These are phyloP conservation scores for Glossosoma conforme DNA, from an alignment of 1,140 invertebrate genomes.

Conservation along the genomic window DNA sequence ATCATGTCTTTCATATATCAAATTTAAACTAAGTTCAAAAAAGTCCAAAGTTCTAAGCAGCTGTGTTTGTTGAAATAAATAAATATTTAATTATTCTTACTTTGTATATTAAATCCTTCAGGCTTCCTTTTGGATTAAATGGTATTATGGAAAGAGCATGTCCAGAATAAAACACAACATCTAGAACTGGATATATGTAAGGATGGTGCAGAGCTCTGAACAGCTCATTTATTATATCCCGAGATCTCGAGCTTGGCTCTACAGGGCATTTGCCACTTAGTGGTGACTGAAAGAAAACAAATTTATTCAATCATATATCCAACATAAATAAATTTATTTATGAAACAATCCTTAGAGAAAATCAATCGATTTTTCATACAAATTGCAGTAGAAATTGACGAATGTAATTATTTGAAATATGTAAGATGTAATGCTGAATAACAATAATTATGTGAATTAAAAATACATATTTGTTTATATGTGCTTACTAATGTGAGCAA, in stretches of 20 bases:
- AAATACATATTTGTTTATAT: conserved; percentile 2
- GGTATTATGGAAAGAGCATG: conserved; percentile 72
- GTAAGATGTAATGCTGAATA: no score
- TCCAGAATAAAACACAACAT: conserved; percentile 61
- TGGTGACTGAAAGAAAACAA: conserved; percentile 38
- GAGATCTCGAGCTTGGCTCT: conserved; percentile 45
- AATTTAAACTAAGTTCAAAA: no score
- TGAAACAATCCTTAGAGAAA: no score
- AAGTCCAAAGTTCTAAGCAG: no score
- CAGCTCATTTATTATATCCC: conserved; percentile 66
- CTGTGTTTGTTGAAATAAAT: no score
- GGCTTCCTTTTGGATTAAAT: conserved; percentile 74
- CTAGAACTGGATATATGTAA: conserved; percentile 84
- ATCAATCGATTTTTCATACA: no score
- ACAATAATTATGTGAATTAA: conserved; percentile 7
- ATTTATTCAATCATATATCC: conserved; percentile 1
- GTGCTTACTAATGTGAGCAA: conserved; percentile 67
- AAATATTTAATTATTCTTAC: conserved; percentile 42
- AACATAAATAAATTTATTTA: no score
- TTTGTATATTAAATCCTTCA: conserved; percentile 86
- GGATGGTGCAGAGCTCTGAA: conserved; percentile 85
- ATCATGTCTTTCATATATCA: no score
- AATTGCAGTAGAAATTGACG: no score
- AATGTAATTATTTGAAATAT: no score
- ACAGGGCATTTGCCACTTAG: conserved; percentile 46